Base-by-base conservation (phyloP, 1,140 invertebrate species). In the Centruroides vittatus region DNA sequence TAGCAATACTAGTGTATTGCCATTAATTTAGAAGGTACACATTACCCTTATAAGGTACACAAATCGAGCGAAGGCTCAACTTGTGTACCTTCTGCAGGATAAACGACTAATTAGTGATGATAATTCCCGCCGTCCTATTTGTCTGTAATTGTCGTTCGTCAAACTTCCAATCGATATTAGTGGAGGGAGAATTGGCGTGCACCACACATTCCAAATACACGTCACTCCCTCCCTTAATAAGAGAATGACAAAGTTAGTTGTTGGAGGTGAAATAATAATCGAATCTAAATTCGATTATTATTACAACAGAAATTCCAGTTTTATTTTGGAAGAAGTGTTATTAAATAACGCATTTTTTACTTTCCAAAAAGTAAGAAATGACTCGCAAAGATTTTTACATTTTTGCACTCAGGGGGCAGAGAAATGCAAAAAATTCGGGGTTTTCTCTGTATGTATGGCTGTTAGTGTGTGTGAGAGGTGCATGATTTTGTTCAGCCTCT, bases 201-300 rank as follows among this genome's bases (percentile, higher is more conserved):
- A 70, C 62, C 7, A 60, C 50, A 35, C 68, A 86, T 68, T 86
- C 84, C 70, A 88, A 86, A 70, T 87, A 87, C 55, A 86, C 85
- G 71, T 86, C 86, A 70, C 88, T 86, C 5, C 86, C 86, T 75
- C 89, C 86, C 73, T 88, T 88, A 70, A 89, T 88, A 70, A 0
- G 41, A 5, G 41, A 41, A 41, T 41, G 41, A 41, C 41, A 8
- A 41, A 41, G 41, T 41, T 41, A 6, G 48, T 48, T 62, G 4
- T 59, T 53, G 23, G n/a, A 61, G 57, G 35, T 58, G 60, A 3
- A 61, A 13, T n/a, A n/a, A n/a, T n/a, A n/a, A n/a, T n/a, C n/a
- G 60, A 41, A 41, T 6, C 3, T 41, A 41, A 41, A 41, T 41
- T 41, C 8, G 8, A 41, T 41, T 41, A 0, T 41, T 3, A 41